Percentiles rank a stretch among this genome's conserved stretches.
These are phyloP conservation scores for Meriones psammophilus DNA, from an alignment of 2,797 vertebrate genomes.

Conservation along the genomic window DNA sequence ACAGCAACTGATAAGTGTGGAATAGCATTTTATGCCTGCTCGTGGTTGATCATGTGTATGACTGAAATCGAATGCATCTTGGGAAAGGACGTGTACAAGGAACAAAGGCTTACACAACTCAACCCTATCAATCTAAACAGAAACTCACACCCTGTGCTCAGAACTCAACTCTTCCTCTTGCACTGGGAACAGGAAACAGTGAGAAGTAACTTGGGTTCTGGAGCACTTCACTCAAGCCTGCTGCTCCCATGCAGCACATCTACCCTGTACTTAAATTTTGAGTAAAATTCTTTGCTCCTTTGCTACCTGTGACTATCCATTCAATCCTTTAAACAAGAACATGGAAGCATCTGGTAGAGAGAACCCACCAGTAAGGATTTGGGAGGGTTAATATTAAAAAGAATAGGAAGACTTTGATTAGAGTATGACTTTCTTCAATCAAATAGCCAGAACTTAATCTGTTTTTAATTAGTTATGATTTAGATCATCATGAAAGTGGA, in stretches of 20 bases:
- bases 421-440: background rate
- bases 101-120: background rate
- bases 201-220: too few relatives aligned
- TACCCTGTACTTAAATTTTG: background rate
- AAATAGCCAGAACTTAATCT: background rate
- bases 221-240: background rate
- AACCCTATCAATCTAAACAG: background rate
- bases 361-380: background rate
- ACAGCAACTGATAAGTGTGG: background rate
- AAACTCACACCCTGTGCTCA: background rate
- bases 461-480: slow-evolving; percentile 61
- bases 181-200: background rate
- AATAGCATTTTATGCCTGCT: background rate
- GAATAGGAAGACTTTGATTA: background rate
- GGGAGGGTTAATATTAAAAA: background rate
- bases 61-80: background rate
- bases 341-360: background rate
- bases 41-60: background rate
- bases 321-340: background rate
- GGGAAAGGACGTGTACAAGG: background rate
- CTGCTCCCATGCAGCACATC: background rate
- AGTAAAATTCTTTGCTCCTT: background rate
- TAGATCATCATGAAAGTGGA: slow-evolving; percentile 43
- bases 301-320: background rate
- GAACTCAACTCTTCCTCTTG: background rate